Base-by-base conservation (phyloP, 1,140 invertebrate genomes). In the Drosophila neocordata region DNA sequence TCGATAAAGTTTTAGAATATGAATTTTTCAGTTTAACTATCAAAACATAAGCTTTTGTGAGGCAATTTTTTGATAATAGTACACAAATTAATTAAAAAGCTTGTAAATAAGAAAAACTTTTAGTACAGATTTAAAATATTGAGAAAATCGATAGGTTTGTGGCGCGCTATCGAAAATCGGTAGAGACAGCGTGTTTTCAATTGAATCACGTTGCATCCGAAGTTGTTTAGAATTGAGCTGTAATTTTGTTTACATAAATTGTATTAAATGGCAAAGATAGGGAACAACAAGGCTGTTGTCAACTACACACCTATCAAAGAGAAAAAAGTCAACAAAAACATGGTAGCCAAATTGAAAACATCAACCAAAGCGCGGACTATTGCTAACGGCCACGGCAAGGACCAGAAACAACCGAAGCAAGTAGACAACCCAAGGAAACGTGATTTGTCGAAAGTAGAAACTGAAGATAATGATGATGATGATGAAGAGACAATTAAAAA, bases 401-500 rank as follows among this genome's bases (percentile, higher is more conserved):
- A 48, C 41, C 41, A 48, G 41, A 48, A 48, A 48, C 41, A 20
- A 9, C 2, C 9, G 41, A 48, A 48, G 20, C 15, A 48, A 6
- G 2, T 8, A 15, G 5, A 15, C 3, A 7, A 9, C 15, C 15
- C 41, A 4, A 48, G n/a, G 41, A 48, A 48, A 48, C 41, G 41
- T 11, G 15, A 7, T 4, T 31, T 31, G 27, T 31, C 5, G 27
- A 24, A 44, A 44, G 7, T 15, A 15, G 41, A 20, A 6, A 8
- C 20, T 48, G 3, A 13, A 13, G 8, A 20, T 11, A 18, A 48
- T 20, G 8, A 11, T 48, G 41, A 48, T 9, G 41, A 44, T 9
- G 15, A 20, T 9, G 37, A 70, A 13, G 31, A 62, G 35, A 3
- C 27, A 2, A 7, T 13, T 0, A 59, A 72, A 27, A 60, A 67